Base-by-base conservation (phyloP, 2,888 invertebrate genomes). In the Ligdia adustata region DNA sequence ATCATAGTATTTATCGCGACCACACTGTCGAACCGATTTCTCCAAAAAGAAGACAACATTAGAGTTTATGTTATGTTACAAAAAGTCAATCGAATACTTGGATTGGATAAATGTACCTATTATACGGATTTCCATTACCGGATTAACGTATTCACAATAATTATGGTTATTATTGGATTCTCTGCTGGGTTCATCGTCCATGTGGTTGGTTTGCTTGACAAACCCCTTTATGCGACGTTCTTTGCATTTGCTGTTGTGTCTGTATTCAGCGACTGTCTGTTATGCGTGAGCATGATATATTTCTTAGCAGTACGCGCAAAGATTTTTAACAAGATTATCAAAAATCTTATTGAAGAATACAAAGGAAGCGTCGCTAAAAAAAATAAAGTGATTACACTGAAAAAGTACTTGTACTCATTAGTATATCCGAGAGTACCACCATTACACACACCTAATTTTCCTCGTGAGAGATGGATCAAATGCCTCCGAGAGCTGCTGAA, bases 401-500 rank as follows among this genome's bases (percentile, higher is more conserved):
- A 27, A 9, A 27, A 37, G 4, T 40, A 29, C 5, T 2, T 55
- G 0, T 9, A 45, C 1, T 41, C 28, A 1, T n/a, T 55, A 0
- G 9, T 45, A 4, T 7, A 34, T 15, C 57, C 59, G 1, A 34
- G 12, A 22, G 28, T 49, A 7, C 35, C 39, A 15, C 11, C 24
- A 31, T 32, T 13, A 2, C 29, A 9, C 33, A 26, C 31, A 22
- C 1, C 11, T 12, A 13, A 38, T 9, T 4, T 45, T 33, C n/a
- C 45, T 32, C 24, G 20, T 31, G 15, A 53, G 5, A 60, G 54
- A 26, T 63, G 67, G 48, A 15, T 58, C 0, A 27, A 47, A 22
- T 64, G 57, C 22, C 31, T 74, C 7, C 65, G 57, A 35, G 56
- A 61, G 20, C 52, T 73, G 27, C 39, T 75, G 24, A 65, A 63